phyloP scores from a whole-genome alignment of 2,797 vertebrate genomes.

The Tokudaia tokunoshimensis region DNA sequence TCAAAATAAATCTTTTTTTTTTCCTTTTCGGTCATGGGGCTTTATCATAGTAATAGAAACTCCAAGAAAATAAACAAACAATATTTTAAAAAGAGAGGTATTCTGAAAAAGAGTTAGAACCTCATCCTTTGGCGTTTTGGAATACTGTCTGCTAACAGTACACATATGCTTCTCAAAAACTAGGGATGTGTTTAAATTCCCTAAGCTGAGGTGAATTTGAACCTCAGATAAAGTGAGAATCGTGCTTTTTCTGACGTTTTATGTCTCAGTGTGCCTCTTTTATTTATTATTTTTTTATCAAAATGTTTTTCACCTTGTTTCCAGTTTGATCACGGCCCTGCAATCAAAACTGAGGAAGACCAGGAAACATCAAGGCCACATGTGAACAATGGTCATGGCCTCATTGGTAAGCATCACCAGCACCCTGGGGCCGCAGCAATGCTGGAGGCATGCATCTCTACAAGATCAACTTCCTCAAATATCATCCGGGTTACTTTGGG shows the following conservation, averaged over 20 bases:
- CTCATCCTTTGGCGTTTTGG: neutral
- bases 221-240: neutral
- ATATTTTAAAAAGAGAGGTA: neutral
- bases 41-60: neutral
- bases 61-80: neutral
- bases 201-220: neutral
- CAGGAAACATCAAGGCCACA: neutral
- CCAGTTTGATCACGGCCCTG: neutral
- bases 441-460: neutral
- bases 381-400: too few relatives aligned
- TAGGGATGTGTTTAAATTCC: neutral
- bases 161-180: neutral
- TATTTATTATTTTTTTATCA: neutral
- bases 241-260: too few relatives aligned
- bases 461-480: neutral
- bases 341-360: neutral
- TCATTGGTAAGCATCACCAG: neutral
- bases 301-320: neutral
- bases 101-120: neutral
- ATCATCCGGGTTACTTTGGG: neutral
- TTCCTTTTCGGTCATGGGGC: neutral
- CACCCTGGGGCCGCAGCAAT: neutral
- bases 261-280: neutral
- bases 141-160: too few relatives aligned
- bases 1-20: neutral